These are phyloP conservation scores for Deroptyus accipitrinus DNA, from an alignment of 2,113 vertebrate species.

Conservation along the genomic window DNA sequence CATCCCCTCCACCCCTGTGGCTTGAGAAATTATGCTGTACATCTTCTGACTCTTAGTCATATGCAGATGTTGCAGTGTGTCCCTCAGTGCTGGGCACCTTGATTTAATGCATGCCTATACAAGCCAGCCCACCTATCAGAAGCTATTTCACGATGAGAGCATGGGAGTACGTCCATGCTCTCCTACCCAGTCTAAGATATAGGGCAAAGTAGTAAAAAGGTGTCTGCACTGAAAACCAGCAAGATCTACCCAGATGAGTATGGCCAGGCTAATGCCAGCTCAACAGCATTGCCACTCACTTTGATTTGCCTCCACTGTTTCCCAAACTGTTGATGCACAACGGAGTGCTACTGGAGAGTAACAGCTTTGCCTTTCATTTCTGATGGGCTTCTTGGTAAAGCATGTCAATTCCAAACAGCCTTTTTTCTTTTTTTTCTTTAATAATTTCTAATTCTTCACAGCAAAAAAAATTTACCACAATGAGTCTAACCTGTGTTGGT, in stretches of 20 bases:
- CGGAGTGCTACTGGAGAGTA: neutral
- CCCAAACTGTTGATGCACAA: neutral
- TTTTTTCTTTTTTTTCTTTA: neutral
- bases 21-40: rapidly evolving
- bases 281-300: neutral
- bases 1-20: neutral
- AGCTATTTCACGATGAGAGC: rapidly evolving
- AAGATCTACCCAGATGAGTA: neutral
- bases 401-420: neutral
- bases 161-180: neutral
- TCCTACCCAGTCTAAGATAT: neutral
- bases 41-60: slow-evolving; percentile 27
- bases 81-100: neutral
- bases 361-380: neutral
- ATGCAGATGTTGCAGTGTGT: neutral
- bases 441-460: neutral
- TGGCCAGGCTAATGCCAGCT: neutral
- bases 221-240: neutral
- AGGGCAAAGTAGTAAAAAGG: neutral
- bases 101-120: neutral
- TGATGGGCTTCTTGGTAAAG: neutral
- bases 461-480: neutral
- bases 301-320: neutral
- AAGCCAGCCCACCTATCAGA: neutral
- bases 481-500: neutral